A percentile compares a stretch with the other conserved stretches of the same genome.
Evolutionary conservation across 2,888 invertebrate genomes (phyloP).

Genomic region (Gari tellinella): DNA sequence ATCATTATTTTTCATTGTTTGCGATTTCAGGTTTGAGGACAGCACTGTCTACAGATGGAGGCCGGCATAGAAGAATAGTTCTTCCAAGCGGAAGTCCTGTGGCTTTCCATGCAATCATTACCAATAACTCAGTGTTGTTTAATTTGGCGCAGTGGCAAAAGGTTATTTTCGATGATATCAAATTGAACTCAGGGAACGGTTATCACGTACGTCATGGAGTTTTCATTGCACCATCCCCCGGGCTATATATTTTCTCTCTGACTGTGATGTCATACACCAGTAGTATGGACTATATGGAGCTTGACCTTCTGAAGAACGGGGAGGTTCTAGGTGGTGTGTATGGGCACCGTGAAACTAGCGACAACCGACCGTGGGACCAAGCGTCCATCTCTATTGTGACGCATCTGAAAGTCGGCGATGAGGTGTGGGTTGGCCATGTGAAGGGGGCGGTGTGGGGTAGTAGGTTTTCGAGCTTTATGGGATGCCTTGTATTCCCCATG

Average conservation of each 20-base stretch:
- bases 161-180: constrained; percentile 9
- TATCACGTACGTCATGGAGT: constrained; percentile 5
- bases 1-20: too few species aligned
- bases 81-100: neutral
- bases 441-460: constrained; percentile 4
- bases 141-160: constrained; percentile 1
- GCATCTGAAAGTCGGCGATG: constrained; percentile 4
- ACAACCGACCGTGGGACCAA: constrained; percentile 1
- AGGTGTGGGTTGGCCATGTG: constrained; percentile 10
- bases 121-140: neutral
- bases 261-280: neutral
- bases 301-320: constrained; percentile 9
- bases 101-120: constrained; percentile 11
- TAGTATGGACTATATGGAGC: neutral
- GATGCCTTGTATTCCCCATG: neutral
- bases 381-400: neutral
- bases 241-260: constrained; percentile 11
- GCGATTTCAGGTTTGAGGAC: too few species aligned
- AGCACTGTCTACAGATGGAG: too few species aligned
- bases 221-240: constrained; percentile 3
- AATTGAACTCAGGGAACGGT: constrained; percentile 1
- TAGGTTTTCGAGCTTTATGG: constrained; percentile 8
- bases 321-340: neutral
- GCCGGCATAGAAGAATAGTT: neutral
- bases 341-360: neutral